These are phyloP conservation scores for Drosophila macrothrix DNA, from an alignment of 2,888 invertebrate species.

Conservation along the genomic window DNA sequence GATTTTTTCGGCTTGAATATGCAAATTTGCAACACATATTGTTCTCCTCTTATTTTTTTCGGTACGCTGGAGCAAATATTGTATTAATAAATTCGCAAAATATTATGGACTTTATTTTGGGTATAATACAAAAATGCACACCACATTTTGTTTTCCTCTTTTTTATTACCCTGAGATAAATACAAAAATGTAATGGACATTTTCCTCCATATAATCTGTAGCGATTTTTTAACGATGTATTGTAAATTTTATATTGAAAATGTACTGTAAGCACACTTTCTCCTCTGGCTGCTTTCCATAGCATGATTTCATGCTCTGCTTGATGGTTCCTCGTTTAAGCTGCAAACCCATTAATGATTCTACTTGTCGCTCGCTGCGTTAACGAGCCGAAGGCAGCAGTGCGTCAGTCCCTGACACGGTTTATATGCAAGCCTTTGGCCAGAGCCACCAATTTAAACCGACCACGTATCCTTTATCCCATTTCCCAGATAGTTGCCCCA, in stretches of 20 bases:
- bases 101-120: background rate
- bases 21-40: background rate
- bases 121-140: background rate
- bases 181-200: background rate
- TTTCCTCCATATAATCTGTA: background rate
- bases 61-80: background rate
- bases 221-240: background rate
- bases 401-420: conserved; percentile 65
- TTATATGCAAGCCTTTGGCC: conserved; percentile 38
- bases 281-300: background rate
- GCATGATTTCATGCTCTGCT: conserved; percentile 16
- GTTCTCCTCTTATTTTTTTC: background rate
- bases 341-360: conserved; percentile 50
- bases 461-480: conserved; percentile 52
- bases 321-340: conserved; percentile 25
- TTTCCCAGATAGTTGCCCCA: conserved; percentile 31
- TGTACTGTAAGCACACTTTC: background rate
- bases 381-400: conserved; percentile 59
- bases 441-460: conserved; percentile 58
- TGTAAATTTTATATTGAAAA: background rate
- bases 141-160: background rate
- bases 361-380: conserved; percentile 31
- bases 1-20: background rate
- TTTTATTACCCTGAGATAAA: background rate
- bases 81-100: background rate